Conservation (phyloP, 2,797 vertebrate genomes). For the Nannoperca obscura region DNA sequence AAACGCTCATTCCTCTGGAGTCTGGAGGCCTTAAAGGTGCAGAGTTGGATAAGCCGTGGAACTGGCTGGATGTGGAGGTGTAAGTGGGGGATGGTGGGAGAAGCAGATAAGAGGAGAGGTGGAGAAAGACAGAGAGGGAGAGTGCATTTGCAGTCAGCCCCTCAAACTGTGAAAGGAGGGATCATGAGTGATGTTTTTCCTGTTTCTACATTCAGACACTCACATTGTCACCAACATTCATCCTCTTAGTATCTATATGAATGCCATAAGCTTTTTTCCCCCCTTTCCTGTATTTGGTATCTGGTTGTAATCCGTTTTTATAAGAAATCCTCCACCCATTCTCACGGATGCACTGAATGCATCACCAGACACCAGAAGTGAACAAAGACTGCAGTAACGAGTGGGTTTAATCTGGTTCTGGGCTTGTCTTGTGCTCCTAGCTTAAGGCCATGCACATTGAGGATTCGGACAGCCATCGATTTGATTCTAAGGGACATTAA, state of each 20-base stretch:
- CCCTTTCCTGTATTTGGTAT: slow-evolving; percentile 67
- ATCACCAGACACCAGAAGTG: slow-evolving; percentile 80
- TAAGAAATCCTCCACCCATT: slow-evolving; percentile 80
- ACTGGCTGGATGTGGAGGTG: slow-evolving; percentile 67
- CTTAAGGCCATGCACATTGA: slow-evolving; percentile 83
- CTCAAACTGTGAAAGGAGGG: slow-evolving; percentile 74
- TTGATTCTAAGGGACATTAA: slow-evolving; percentile 87
- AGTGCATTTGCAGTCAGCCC: slow-evolving; percentile 78
- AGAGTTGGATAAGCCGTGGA: slow-evolving; percentile 74
- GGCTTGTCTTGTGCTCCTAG: slow-evolving; percentile 80
- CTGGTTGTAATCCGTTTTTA: slow-evolving; percentile 82
- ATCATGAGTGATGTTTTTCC: slow-evolving; percentile 80
- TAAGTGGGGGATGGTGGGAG: slow-evolving; percentile 72
- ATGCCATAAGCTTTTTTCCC: slow-evolving; percentile 67
- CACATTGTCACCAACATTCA: slow-evolving; percentile 83
- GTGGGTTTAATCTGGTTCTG: slow-evolving; percentile 84
- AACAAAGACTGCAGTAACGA: slow-evolving; percentile 85
- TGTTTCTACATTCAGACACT: slow-evolving; percentile 75
- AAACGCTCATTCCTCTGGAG: slow-evolving; percentile 92
- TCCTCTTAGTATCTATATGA: slow-evolving; percentile 81
- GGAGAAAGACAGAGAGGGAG: slow-evolving; percentile 72
- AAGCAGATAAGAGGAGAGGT: slow-evolving; percentile 80
- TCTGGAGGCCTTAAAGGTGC: slow-evolving; percentile 88
- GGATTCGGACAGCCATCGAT: slow-evolving; percentile 86
- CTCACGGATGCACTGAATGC: slow-evolving; percentile 75